phyloP scores from a whole-genome alignment of 2,888 invertebrate species.

The Oscheius onirici region DNA sequence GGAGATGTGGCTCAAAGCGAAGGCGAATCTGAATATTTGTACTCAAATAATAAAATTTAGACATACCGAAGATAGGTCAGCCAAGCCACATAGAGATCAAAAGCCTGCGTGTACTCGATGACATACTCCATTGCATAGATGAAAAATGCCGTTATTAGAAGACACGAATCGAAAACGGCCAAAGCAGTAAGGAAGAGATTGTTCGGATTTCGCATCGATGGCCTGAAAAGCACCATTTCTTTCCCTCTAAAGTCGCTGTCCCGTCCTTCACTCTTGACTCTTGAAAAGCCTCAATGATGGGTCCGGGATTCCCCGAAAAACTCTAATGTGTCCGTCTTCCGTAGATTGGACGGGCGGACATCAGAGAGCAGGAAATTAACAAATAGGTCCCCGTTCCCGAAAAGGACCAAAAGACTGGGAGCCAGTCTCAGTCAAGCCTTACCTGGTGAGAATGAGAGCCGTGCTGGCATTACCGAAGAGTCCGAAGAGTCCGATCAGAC shows the following conservation, averaged over 20 bases:
- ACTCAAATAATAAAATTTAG: too few relatives aligned
- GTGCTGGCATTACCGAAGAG: constrained; percentile 89
- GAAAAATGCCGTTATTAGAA: constrained; percentile 83
- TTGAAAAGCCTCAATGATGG: too few relatives aligned
- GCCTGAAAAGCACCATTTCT: constrained; percentile 74
- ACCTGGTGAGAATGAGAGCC: constrained; percentile 83
- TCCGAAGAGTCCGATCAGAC: constrained; percentile 84
- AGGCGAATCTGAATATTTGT: constrained; percentile 53
- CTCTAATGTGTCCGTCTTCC: too few relatives aligned
- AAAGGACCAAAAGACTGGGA: neutral
- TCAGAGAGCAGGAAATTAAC: constrained; percentile 2
- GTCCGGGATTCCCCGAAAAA: too few relatives aligned
- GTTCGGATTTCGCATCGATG: constrained; percentile 94
- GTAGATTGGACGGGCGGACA: neutral
- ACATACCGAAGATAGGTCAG: constrained; percentile 59
- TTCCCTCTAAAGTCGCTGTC: neutral
- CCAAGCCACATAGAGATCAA: constrained; percentile 76
- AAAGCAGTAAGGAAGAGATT: constrained; percentile 92
- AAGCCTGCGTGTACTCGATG: constrained; percentile 82
- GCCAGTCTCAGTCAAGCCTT: neutral
- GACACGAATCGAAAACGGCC: constrained; percentile 89
- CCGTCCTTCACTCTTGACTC: too few relatives aligned
- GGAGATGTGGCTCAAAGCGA: constrained; percentile 67
- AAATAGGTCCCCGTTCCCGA: neutral
- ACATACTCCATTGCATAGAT: constrained; percentile 88